A percentile compares a stretch with the other conserved stretches of the same genome.
These are phyloP conservation scores for Dilophus febrilis DNA, from an alignment of 2,888 invertebrate genomes.

Conservation along the genomic window DNA sequence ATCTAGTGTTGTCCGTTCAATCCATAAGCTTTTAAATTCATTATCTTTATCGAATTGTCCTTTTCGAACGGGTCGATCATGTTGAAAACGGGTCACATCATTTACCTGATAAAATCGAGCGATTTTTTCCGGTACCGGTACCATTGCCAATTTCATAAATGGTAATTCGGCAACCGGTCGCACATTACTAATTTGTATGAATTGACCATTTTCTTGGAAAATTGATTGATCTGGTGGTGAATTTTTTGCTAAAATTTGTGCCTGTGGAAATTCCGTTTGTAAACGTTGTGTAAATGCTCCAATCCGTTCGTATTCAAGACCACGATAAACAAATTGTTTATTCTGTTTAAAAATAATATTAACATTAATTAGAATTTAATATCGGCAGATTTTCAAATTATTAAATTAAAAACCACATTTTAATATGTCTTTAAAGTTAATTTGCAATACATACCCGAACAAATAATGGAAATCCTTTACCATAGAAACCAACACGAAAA, in stretches of 20 bases:
- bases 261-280: slow-evolving; percentile 85
- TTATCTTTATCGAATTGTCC: slow-evolving; percentile 73
- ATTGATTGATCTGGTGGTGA: slow-evolving; percentile 80
- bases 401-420: background rate
- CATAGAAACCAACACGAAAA: slow-evolving; percentile 90
- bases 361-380: slow-evolving; percentile 1
- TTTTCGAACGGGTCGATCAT: slow-evolving; percentile 77
- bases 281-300: slow-evolving; percentile 85
- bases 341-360: slow-evolving; percentile 40
- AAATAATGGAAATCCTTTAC: slow-evolving; percentile 83
- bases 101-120: slow-evolving; percentile 56
- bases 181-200: slow-evolving; percentile 89
- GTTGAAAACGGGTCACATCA: slow-evolving; percentile 68
- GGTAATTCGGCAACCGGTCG: slow-evolving; percentile 67
- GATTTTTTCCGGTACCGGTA: slow-evolving; percentile 70
- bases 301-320: slow-evolving; percentile 86
- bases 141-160: slow-evolving; percentile 36
- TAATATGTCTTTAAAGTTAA: no score
- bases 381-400: background rate
- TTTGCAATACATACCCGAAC: slow-evolving; percentile 51
- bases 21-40: slow-evolving; percentile 92
- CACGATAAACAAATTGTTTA: slow-evolving; percentile 88
- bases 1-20: slow-evolving; percentile 75
- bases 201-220: slow-evolving; percentile 70
- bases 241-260: slow-evolving; percentile 84